Evolutionary conservation across 2,888 invertebrate species (phyloP).

Genomic region (Heliconius hortense): DNA sequence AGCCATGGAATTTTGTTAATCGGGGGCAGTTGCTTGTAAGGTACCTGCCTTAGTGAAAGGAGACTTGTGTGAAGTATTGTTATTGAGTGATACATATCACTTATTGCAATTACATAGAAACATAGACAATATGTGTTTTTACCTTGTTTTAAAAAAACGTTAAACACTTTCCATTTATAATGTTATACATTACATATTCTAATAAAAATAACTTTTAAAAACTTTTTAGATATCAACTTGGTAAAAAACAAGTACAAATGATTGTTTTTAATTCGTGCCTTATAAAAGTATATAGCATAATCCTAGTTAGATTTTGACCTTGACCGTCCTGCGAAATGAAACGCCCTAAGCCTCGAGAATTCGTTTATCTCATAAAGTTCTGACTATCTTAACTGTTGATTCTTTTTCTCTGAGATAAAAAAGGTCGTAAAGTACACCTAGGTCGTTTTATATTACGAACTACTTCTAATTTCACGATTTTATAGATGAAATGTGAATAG

Average conservation of each 20-base stretch:
- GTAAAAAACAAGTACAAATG: neutral
- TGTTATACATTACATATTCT: no score
- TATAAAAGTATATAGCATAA: neutral
- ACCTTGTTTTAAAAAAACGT: no score
- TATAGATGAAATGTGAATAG: no score
- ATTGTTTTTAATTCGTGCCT: neutral
- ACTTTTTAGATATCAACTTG: neutral
- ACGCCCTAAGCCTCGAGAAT: constrained; percentile 19
- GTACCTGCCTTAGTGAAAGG: no score
- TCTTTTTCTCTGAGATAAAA: constrained; percentile 5
- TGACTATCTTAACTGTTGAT: constrained; percentile 11
- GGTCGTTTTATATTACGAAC: constrained; percentile 14
- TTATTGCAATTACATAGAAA: no score
- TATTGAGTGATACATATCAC: no score
- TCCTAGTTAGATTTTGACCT: neutral
- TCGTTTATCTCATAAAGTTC: constrained; percentile 20
- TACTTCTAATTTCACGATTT: neutral
- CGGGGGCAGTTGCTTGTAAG: no score
- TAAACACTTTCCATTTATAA: no score
- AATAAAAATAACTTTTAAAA: neutral
- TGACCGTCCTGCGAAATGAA: constrained; percentile 10
- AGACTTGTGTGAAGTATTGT: no score
- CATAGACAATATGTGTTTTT: no score
- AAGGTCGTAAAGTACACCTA: constrained; percentile 17
- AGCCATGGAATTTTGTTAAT: no score